These are phyloP conservation scores for Coccyzus lansbergi DNA, from an alignment of 2,797 vertebrate genomes.

Conservation along the genomic window DNA sequence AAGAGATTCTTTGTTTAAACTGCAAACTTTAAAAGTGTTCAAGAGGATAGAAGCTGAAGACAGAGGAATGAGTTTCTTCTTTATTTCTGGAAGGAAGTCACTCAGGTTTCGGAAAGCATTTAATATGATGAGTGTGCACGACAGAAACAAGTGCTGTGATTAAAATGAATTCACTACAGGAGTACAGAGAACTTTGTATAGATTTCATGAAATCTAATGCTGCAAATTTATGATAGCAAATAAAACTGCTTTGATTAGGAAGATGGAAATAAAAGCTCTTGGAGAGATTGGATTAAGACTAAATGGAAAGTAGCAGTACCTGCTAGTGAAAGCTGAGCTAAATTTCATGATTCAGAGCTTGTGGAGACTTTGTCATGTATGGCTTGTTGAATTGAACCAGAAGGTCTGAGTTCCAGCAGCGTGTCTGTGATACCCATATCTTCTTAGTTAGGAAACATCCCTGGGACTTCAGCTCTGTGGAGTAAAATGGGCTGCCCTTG, in stretches of 20 bases:
- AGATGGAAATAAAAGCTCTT: background rate
- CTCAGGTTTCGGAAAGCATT: background rate
- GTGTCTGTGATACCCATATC: background rate
- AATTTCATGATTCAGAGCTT: background rate
- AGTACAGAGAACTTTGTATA: background rate
- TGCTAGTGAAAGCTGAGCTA: background rate
- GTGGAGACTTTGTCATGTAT: background rate
- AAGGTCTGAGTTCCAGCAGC: background rate
- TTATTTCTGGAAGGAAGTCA: background rate
- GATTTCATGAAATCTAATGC: background rate
- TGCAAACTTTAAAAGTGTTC: background rate
- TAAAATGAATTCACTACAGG: constrained; percentile 13
- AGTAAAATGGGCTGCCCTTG: background rate
- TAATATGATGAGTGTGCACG: background rate
- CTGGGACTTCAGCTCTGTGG: background rate
- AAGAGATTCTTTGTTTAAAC: background rate
- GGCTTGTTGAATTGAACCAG: background rate
- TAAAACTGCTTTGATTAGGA: background rate
- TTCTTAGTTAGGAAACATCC: background rate
- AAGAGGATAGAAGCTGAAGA: background rate
- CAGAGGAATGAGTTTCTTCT: background rate
- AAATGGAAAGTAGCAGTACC: background rate
- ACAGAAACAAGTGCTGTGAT: background rate
- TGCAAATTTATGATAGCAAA: background rate
- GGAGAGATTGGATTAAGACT: background rate